Base-by-base conservation (phyloP, 2,113 vertebrate species). In the Cebidichthys violaceus region DNA sequence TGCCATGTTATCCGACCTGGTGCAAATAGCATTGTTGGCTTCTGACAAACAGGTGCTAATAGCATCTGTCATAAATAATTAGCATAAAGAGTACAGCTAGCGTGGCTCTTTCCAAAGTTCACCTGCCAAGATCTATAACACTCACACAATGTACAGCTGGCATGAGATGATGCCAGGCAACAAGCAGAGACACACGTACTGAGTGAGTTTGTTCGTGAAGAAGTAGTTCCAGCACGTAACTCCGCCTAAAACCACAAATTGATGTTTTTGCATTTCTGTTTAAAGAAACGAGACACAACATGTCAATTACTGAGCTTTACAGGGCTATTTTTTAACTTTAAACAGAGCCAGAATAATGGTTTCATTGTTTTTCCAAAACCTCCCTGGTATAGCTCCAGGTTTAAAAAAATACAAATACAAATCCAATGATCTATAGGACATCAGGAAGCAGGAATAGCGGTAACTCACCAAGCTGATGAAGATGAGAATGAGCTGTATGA, bases 401-500 rank as follows among this genome's bases (percentile, higher is more conserved):
- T 54, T 52, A 4, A 54, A 70, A 50, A 50, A 47, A 47, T 0
- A 47, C 4, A 37, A 18, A n/a, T n/a, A n/a, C n/a, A 13, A 50
- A 55, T 37, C 54, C 50, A 39, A 39, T n/a, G 22, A 37, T 17
- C 39, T 20, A 1, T 5, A 18, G 6, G 20, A 17, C 2, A 39
- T 4, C 13, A n/a, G 20, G 27, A 45, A 39, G 27, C 37, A 39
- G 37, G n/a, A 9, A 5, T 3, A 6, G 39, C 8, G 3, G 20
- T 1, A n/a, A 87, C 91, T 83, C 70, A 94, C 94, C 94, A 94
- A 37, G 73, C 93, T 93, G 70, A 94, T 61, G 85, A 93, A 92
- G 1, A 94, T 94, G 70, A 93, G 93, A 24, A 89, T 59, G 37
- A 94, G 92, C 81, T 93, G 92, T 3, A 93, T 91, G 68, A 92